A percentile compares a stretch with the other conserved stretches of the same genome.
Conservation (phyloP, 2,113 vertebrate species). For the Dasypus novemcinctus region DNA sequence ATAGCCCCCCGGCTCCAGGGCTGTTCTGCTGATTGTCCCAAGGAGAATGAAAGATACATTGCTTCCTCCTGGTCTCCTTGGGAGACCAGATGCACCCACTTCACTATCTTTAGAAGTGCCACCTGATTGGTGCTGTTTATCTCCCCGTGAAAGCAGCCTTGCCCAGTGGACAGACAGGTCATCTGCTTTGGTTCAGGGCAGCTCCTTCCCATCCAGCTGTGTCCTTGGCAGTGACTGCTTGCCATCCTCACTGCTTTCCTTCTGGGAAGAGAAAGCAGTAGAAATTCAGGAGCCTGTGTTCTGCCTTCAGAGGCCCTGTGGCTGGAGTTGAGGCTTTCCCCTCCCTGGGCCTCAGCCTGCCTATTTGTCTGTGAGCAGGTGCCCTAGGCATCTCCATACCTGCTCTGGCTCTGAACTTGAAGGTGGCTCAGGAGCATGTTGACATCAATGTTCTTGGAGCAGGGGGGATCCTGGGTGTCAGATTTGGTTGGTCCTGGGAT, state of each 20-base stretch:
- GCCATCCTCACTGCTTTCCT: background rate
- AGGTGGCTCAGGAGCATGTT: background rate
- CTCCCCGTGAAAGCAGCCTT: background rate
- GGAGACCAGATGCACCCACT: constrained; percentile 61
- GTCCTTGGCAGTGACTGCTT: background rate
- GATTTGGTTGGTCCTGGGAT: background rate
- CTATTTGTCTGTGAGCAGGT: background rate
- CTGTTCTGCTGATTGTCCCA: background rate
- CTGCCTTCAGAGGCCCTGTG: rapidly evolving
- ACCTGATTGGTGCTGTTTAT: constrained; percentile 54
- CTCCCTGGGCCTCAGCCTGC: too few species aligned
- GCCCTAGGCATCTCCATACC: too few species aligned
- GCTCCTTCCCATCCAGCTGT: constrained; percentile 14
- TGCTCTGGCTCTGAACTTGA: background rate
- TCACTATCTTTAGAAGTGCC: constrained; percentile 64
- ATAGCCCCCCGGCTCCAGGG: background rate
- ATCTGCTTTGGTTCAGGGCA: background rate
- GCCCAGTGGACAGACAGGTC: background rate
- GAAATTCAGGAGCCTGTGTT: background rate
- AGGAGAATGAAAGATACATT: constrained; percentile 30
- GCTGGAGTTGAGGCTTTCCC: background rate
- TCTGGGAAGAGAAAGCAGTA: background rate
- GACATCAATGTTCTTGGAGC: background rate
- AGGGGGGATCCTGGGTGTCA: too few species aligned
- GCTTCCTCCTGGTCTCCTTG: constrained; percentile 51